A percentile compares a stretch with the other conserved stretches of the same genome.
These are phyloP conservation scores for Anguilla pacifica DNA, from an alignment of 2,797 vertebrate genomes.

Conservation along the genomic window DNA sequence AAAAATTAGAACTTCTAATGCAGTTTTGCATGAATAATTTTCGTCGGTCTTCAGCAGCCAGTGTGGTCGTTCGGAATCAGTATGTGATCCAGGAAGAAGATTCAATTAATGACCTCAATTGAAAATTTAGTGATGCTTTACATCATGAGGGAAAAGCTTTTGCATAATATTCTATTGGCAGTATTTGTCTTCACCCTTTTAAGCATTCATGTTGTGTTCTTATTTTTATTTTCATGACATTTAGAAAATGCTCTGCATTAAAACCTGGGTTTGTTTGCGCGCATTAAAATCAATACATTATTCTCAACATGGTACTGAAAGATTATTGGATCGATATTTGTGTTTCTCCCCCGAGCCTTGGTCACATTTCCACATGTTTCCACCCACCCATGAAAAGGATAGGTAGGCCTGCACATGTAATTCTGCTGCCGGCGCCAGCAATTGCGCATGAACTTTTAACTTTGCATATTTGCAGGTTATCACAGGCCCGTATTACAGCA, in stretches of 20 bases:
- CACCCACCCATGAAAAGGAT: neutral
- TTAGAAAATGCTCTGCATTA: neutral
- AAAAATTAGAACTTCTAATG: neutral
- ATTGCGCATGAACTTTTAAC: neutral
- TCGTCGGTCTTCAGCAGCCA: neutral
- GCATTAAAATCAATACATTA: neutral
- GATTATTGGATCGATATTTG: neutral
- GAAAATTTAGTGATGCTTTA: neutral
- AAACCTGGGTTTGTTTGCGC: too few relatives aligned
- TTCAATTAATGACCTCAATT: neutral
- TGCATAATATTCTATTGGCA: neutral
- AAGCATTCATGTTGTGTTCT: neutral
- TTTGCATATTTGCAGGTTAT: constrained; percentile 1
- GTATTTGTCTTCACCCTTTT: neutral
- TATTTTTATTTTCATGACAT: constrained; percentile 2
- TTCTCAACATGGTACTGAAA: neutral
- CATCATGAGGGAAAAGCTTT: neutral
- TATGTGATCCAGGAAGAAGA: neutral
- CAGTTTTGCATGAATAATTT: neutral
- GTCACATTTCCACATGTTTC: neutral
- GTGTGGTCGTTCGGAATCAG: neutral
- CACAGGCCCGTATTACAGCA: neutral
- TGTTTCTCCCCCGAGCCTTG: neutral
- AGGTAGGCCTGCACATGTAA: neutral
- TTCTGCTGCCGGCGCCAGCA: neutral